Conservation (phyloP, 2,888 invertebrate species). For the Cataglyphis cursor region DNA sequence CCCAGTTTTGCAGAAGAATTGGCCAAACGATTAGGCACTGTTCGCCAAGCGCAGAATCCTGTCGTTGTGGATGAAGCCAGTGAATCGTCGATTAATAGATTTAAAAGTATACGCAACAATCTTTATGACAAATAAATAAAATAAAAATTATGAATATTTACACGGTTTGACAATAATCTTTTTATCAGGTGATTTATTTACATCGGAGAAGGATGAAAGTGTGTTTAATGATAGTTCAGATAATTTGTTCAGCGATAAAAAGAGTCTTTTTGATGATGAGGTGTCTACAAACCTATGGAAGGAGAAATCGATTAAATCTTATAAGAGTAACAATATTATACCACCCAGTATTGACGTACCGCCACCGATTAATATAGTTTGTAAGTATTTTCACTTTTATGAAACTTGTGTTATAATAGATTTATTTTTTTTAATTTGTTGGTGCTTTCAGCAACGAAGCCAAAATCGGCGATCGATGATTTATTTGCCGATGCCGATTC, state of each 20-base stretch:
- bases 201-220: conserved; percentile 77
- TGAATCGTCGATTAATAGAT: conserved; percentile 80
- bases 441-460: conserved; percentile 78
- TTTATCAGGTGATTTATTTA: conserved; percentile 81
- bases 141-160: neutral
- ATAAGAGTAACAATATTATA: conserved; percentile 81
- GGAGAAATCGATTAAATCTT: conserved; percentile 75
- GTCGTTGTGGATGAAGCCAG: conserved; percentile 80
- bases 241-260: conserved; percentile 76
- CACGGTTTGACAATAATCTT: neutral
- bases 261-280: conserved; percentile 80
- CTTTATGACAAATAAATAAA: neutral
- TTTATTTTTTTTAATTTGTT: neutral
- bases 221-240: conserved; percentile 77
- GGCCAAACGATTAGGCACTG: conserved; percentile 88
- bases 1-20: conserved; percentile 89
- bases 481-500: conserved; percentile 84
- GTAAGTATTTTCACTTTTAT: conserved; percentile 70
- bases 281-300: conserved; percentile 78
- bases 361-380: conserved; percentile 83
- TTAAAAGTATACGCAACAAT: conserved; percentile 77
- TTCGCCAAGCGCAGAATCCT: conserved; percentile 87
- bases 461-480: conserved; percentile 85
- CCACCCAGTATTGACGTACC: conserved; percentile 84
- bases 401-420: neutral